Base-by-base conservation (phyloP, 2,888 invertebrate species). In the Globia sparganii region DNA sequence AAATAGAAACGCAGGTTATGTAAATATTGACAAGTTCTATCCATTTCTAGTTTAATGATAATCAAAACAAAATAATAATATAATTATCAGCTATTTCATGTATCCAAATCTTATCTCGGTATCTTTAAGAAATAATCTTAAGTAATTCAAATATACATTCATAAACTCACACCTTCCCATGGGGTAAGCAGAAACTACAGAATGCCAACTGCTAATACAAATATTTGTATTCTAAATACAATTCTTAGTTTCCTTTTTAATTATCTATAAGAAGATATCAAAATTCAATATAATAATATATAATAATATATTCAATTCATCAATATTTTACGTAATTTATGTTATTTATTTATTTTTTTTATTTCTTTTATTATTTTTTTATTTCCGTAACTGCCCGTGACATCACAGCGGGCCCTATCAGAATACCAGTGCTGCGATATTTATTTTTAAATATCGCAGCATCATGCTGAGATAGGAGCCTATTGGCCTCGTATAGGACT, bases 21-120 rank as follows among this genome's bases (percentile, higher is more conserved):
- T 75, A 53, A 85, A 85, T 70, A 85, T 80, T 83, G 64, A 69
- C 56, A 81, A 40, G 18, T 13, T 25, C 43, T 59, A 2, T 40
- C 0, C 0, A n/a, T 75, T 21, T 40, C 49, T 37, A 49, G n/a
- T 11, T 15, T 46, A 11, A 5, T 43, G 11, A 18, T 18, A 25
- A 13, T 21, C 11, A 13, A 2, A 46, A 15, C 6, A 46, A 31
- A 31, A 25, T 25, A 49, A 25, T 31, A 25, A 31, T 31, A 21
- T 34, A 49, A 9, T 3, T 49, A 15, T 46, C 15, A 34, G 15
- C 15, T 31, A 25, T 8, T 46, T 31, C 15, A 49, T 67, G 1
- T 11, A 46, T 67, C 9, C 2, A 34, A 67, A n/a, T n/a, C 11
- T 5, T 31, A 49, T 49, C 21, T 21, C 21, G 1, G 15, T 49